Evolutionary conservation across 2,797 vertebrate species (phyloP).

Genomic region (Cyclura pinguis): DNA sequence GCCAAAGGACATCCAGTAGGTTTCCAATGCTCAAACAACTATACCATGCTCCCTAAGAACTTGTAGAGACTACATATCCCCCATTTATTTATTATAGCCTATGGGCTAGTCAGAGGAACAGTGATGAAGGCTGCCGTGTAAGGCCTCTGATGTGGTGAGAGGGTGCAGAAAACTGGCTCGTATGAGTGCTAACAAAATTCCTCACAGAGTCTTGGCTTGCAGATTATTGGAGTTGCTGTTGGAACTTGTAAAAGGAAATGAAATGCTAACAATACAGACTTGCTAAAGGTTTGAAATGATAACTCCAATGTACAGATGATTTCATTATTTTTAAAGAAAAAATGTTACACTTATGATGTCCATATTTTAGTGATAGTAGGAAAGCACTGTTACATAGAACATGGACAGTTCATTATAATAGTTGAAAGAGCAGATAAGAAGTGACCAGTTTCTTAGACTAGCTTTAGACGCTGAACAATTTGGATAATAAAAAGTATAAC

Average conservation of each 20-base stretch:
- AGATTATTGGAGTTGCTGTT: not conserved
- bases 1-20: too few relatives aligned
- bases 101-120: not conserved
- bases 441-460: not conserved
- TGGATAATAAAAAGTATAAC: too few relatives aligned
- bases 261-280: not conserved
- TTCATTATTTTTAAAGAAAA: not conserved
- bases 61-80: too few relatives aligned
- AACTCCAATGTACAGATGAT: not conserved
- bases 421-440: not conserved
- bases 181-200: not conserved
- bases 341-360: not conserved
- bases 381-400: not conserved
- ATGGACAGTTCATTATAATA: not conserved
- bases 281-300: constrained; percentile 1
- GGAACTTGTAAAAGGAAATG: not conserved
- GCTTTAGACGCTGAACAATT: not conserved
- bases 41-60: too few relatives aligned
- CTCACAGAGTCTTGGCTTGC: not conserved
- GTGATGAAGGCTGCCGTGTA: not conserved
- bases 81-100: not conserved
- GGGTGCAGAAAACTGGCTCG: not conserved
- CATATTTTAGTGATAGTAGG: not conserved
- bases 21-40: too few relatives aligned
- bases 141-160: not conserved